These are phyloP conservation scores for Peromyscus eremicus DNA, from an alignment of 2,797 vertebrate genomes.

Conservation along the genomic window DNA sequence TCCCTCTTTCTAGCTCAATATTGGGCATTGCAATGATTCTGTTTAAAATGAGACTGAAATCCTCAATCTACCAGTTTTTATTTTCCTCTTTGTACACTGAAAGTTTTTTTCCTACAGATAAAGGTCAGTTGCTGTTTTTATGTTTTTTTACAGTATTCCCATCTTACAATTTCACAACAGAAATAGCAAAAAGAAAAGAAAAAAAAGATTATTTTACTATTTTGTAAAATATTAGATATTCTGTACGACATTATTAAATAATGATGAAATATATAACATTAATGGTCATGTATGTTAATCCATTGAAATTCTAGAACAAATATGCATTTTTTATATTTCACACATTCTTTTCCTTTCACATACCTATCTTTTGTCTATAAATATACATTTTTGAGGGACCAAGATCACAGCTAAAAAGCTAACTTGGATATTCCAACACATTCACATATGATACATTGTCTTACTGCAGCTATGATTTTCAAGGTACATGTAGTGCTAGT, in stretches of 20 bases:
- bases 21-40: slow-evolving; percentile 45
- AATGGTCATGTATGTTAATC: background rate
- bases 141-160: background rate
- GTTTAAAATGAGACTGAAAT: slow-evolving; percentile 53
- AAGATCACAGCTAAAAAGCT: background rate
- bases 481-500: background rate
- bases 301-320: background rate
- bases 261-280: background rate
- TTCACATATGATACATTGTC: background rate
- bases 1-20: slow-evolving; percentile 14
- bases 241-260: background rate
- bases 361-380: background rate
- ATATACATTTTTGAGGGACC: rapidly evolving
- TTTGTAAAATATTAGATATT: background rate
- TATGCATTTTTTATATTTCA: background rate
- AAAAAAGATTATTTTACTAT: background rate
- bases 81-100: background rate
- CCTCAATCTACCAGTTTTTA: background rate
- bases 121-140: background rate
- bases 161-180: background rate
- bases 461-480: background rate
- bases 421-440: background rate
- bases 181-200: background rate
- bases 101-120: background rate
- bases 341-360: background rate